Evolutionary conservation across 2,888 invertebrate species (phyloP).

Genomic region (Lochmaea crataegi): DNA sequence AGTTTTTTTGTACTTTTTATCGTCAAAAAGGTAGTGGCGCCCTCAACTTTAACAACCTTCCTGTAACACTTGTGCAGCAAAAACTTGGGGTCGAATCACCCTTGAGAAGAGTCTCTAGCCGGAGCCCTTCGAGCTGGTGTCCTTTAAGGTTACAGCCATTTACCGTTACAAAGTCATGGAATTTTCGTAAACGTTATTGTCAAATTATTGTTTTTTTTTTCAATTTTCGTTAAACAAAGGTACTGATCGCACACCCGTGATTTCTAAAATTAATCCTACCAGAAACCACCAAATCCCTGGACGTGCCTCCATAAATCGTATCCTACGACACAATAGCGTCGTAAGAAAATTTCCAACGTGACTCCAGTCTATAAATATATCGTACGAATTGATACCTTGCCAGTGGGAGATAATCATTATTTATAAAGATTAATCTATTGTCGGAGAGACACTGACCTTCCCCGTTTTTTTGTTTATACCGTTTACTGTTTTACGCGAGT

Average conservation of each 20-base stretch:
- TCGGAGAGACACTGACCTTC: constrained; percentile 32
- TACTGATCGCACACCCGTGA: neutral
- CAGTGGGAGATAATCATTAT: constrained; percentile 16
- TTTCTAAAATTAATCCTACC: neutral
- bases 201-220: too few relatives aligned
- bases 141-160: too few relatives aligned
- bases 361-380: constrained; percentile 32
- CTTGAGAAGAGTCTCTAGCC: too few relatives aligned
- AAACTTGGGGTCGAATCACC: too few relatives aligned
- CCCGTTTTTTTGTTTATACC: constrained; percentile 7
- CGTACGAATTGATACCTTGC: constrained; percentile 20
- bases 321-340: neutral
- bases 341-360: neutral
- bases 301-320: constrained; percentile 11
- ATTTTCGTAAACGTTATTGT: too few relatives aligned
- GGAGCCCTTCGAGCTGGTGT: too few relatives aligned
- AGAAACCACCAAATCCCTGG: neutral
- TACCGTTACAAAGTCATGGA: too few relatives aligned
- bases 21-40: too few relatives aligned
- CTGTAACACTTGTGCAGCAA: too few relatives aligned
- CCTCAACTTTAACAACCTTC: too few relatives aligned
- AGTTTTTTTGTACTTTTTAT: too few relatives aligned
- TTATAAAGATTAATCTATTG: constrained; percentile 18
- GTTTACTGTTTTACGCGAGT: neutral
- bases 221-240: too few relatives aligned